A percentile compares a stretch with the other conserved stretches of the same genome.
Evolutionary conservation across 2,888 invertebrate species (phyloP).

Genomic region (Adineta ricciae): DNA sequence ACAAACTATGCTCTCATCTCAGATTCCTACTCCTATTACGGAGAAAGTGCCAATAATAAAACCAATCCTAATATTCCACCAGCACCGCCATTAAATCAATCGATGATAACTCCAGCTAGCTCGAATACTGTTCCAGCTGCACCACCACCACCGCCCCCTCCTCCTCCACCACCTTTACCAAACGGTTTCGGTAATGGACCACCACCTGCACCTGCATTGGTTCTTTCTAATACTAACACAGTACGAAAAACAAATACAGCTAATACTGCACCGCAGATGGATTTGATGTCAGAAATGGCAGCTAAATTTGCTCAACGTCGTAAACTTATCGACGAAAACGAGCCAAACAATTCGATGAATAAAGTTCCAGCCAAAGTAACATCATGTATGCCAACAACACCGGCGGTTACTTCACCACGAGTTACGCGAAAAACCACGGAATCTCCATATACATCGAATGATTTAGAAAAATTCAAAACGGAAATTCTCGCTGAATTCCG

Average conservation of each 20-base stretch:
- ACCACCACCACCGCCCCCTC: background rate
- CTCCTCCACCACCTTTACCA: background rate
- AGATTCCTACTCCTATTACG: background rate
- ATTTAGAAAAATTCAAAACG: constrained; percentile 80
- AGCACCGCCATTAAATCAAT: background rate
- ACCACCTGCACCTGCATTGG: background rate
- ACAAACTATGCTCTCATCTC: background rate
- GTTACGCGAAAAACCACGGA: background rate
- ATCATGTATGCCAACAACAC: background rate
- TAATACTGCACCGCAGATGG: background rate
- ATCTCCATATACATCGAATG: constrained; percentile 43
- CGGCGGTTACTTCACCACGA: background rate
- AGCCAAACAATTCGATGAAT: background rate
- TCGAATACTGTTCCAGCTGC: background rate
- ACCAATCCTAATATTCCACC: background rate
- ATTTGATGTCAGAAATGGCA: constrained; percentile 14
- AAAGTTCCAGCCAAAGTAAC: background rate
- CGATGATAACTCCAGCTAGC: background rate
- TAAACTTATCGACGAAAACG: background rate
- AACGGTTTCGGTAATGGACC: background rate
- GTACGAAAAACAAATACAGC: background rate
- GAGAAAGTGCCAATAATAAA: background rate
- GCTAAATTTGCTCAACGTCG: constrained; percentile 4
- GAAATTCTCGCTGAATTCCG: constrained; percentile 83
- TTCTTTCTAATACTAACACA: background rate